Base-by-base conservation (phyloP, 2,888 invertebrate species). In the Polia nebulosa region DNA sequence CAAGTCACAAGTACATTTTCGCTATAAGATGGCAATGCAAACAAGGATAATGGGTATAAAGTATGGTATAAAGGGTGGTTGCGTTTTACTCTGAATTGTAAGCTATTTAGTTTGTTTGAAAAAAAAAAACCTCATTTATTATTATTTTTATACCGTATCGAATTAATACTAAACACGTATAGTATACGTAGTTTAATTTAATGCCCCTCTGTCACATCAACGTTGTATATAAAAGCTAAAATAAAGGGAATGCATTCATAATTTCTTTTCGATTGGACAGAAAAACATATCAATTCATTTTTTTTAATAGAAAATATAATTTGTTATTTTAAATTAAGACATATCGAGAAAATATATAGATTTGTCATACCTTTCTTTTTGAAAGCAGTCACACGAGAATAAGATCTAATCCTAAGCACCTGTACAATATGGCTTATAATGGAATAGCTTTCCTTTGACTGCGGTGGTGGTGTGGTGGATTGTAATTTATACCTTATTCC, bases 181-280 rank as follows among this genome's bases (percentile, higher is more conserved):
- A n/a, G n/a, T n/a, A n/a, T n/a, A n/a, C n/a, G n/a, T n/a, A n/a
- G n/a, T n/a, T n/a, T n/a, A n/a, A n/a, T n/a, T n/a, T n/a, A n/a
- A n/a, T n/a, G n/a, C n/a, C n/a, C n/a, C n/a, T n/a, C n/a, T n/a
- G n/a, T n/a, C n/a, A n/a, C n/a, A n/a, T n/a, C n/a, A n/a, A n/a
- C n/a, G n/a, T n/a, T n/a, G n/a, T n/a, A n/a, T 22, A 67, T 49
- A 63, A 64, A 72, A 73, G 36, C 59, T 71, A 59, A n/a, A 49
- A 47, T 60, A 75, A 64, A 61, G 56, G 81, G 81, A 76, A 76
- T 76, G 78, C 70, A 79, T 76, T 51, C 61, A 76, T 74, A 58
- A 72, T 80, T 82, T 82, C 68, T 53, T 66, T 68, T 45, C 32
- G 56, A 81, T 82, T 68, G 29, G 47, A 72, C 58, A 64, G 17